Base-by-base conservation (phyloP, 2,113 vertebrate genomes). In the Oncorhynchus nerka region DNA sequence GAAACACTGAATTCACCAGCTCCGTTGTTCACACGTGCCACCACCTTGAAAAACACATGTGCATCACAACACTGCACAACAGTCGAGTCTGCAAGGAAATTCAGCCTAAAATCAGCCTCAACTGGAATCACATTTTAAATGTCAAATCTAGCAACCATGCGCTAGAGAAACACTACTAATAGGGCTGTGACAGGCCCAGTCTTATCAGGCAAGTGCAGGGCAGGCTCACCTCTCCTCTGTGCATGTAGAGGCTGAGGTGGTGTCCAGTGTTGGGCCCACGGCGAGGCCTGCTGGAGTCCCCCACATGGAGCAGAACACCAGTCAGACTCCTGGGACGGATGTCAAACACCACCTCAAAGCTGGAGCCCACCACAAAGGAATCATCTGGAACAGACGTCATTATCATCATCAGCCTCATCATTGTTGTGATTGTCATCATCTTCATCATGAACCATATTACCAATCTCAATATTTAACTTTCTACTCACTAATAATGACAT, bases 171-270 rank as follows among this genome's bases (percentile, higher is more conserved):
- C 9, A 11, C 39, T 11, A 45, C 12, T 45, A 45, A 6, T 45
- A 45, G 20, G 55, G 19, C 55, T 15, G 15, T 20, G 55, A 20
- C 55, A 15, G 15, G 19, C 55, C 6, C 39, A 45, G 39, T 45
- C 9, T 45, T 45, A 45, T 1, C 39, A 12, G n/a, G 8, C n/a
- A 7, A 62, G 2, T 62, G 59, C 59, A 45, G 6, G 59, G 8
- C 59, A 22, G n/a, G 20, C 92, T 79, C 69, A 98, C 97, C 94
- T 95, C 93, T 89, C 96, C 96, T 69, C 74, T 83, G 73, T 93
- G 91, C 93, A 97, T 93, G 80, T 96, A 97, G 55, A 98, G 28
- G 28, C 85, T 94, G 83, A 99, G 81, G 76, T 94, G 93, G 76
- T 87, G 90, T 0, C 76, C 74, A 75, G 13, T 62, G 0, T 5